phyloP scores from a whole-genome alignment of 2,113 vertebrate species.

The Heliornis fulica region DNA sequence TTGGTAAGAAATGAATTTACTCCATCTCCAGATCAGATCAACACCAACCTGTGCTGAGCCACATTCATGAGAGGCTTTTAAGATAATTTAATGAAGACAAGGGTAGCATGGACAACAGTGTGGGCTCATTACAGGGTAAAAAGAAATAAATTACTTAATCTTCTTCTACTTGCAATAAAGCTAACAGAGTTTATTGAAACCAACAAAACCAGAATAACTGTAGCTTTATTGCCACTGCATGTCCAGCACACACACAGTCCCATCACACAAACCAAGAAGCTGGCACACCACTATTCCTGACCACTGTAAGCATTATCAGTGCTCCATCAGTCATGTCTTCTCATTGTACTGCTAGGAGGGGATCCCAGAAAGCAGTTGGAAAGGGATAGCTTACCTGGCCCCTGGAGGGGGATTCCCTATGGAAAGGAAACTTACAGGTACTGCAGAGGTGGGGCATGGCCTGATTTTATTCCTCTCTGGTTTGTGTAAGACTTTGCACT shows the following conservation, averaged over 20 bases:
- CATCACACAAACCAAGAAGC: not conserved
- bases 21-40: not conserved
- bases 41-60: not conserved
- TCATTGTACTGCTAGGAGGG: fast-evolving
- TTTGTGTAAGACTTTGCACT: not conserved
- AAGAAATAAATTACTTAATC: not conserved
- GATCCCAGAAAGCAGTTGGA: not conserved
- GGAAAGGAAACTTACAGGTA: not conserved
- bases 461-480: not conserved
- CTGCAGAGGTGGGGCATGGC: too few species aligned
- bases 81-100: not conserved
- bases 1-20: not conserved
- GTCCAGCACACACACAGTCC: too few species aligned
- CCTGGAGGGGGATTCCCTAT: not conserved
- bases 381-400: not conserved
- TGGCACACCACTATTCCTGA: not conserved
- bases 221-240: not conserved
- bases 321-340: not conserved
- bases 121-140: not conserved
- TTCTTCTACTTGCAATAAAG: not conserved
- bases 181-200: not conserved
- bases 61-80: not conserved
- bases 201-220: not conserved
- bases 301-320: not conserved
- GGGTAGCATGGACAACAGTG: not conserved